A percentile compares a stretch with the other conserved stretches of the same genome.
Evolutionary conservation across 2,888 invertebrate species (phyloP).

Genomic region (Idaea biselata): DNA sequence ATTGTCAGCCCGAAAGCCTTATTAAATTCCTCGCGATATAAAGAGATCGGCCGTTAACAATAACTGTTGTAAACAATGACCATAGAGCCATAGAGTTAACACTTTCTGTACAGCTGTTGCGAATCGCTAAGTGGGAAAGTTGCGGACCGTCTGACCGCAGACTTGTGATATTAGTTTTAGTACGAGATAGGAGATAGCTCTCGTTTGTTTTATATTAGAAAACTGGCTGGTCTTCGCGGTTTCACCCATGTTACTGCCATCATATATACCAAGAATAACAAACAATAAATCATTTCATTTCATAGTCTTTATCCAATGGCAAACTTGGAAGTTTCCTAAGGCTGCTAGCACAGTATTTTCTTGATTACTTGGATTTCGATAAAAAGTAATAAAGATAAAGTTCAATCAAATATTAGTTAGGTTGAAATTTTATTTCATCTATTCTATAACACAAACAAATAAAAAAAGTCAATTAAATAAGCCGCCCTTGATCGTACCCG

Average conservation of each 20-base stretch:
- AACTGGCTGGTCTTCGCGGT: not conserved
- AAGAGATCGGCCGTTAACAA: not conserved
- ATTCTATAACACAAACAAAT: no score
- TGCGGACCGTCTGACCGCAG: slow-evolving; percentile 14
- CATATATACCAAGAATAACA: no score
- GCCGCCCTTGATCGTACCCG: no score
- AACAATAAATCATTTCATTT: no score
- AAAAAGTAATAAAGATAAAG: no score
- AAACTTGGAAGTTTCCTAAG: no score
- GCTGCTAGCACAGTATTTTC: no score
- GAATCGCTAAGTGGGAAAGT: slow-evolving; percentile 19
- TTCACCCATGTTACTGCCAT: not conserved
- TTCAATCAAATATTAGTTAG: no score
- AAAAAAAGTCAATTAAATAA: no score
- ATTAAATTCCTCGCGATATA: not conserved
- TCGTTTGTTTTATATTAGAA: slow-evolving; percentile 12
- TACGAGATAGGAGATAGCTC: slow-evolving; percentile 12
- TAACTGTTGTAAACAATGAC: not conserved
- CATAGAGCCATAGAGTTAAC: not conserved
- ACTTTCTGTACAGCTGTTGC: slow-evolving; percentile 10
- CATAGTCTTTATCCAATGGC: no score
- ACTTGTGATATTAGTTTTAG: slow-evolving; percentile 27
- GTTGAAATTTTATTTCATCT: no score
- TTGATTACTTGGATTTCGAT: no score
- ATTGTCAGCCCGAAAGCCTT: not conserved